Base-by-base conservation (phyloP, 2,113 vertebrate genomes). In the Brachypteracias leptosomus region DNA sequence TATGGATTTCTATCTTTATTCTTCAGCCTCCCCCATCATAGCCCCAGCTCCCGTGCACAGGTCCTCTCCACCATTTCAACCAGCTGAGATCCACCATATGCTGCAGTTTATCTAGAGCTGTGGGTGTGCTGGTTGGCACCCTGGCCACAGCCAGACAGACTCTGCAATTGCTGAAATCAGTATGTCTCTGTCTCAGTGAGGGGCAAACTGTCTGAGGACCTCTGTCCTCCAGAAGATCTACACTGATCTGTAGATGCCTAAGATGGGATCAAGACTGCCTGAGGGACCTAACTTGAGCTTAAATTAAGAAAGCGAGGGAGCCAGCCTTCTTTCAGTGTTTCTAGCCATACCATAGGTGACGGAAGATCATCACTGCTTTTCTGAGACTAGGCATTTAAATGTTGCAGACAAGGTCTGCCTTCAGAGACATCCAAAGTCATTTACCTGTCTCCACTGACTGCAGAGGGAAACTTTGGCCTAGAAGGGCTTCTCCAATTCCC, bases 1-100 rank as follows among this genome's bases (percentile, higher is more conserved):
- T 74, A 55, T 3, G 35, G 51, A 84, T 86, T 93, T 96, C 38
- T 77, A 3, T 52, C 72, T 86, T 74, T 66, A 22, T 46, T 94
- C 68, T 89, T 86, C 68, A 89, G 51, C 18, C 12, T 83, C 35
- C 40, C 35, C 19, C 38, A n/a, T 47, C 47, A 29, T 33, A 90
- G 77, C 11, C 15, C 46, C 35, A 81, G 22, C 36, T 86, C 17
- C 40, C 22, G 59, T 88, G 71, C 40, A 21, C 82, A 70, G 49
- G 46, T 86, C 82, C 51, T 73, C 42, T 65, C 63, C 40, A 40
- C 21, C 38, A 10, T 38, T 79, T 85, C 42, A 82, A 1, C 7
- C 74, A 62, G 58, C 44, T 82, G 88, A 89, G 35, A 67, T 16
- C 79, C 73, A 38, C 38, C 61, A 25, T 24, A 18, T 4, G 38